A percentile compares a stretch with the other conserved stretches of the same genome.
phyloP scores from a whole-genome alignment of 2,797 vertebrate genomes.

The Notolabrus celidotus region DNA sequence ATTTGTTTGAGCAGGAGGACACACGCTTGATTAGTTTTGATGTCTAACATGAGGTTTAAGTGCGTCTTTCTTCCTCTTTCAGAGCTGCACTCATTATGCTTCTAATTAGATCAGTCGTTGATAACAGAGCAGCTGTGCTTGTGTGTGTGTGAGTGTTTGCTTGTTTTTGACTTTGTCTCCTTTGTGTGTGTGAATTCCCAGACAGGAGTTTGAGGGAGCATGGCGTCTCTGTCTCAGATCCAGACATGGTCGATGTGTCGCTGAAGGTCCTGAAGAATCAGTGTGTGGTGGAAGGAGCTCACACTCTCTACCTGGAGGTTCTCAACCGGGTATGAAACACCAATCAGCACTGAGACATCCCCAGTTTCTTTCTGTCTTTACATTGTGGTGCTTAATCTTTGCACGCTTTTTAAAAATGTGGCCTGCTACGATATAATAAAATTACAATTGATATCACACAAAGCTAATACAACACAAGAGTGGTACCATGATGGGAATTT shows the following conservation, averaged over 20 bases:
- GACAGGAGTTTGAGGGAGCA: constrained; percentile 82
- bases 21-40: too few relatives aligned
- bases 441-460: background rate
- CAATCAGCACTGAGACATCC: too few relatives aligned
- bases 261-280: constrained; percentile 91
- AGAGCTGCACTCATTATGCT: background rate
- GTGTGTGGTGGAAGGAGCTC: constrained; percentile 91
- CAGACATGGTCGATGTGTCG: constrained; percentile 84
- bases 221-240: constrained; percentile 80
- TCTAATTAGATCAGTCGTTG: background rate
- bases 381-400: background rate
- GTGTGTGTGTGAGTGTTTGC: background rate
- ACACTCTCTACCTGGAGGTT: constrained; percentile 89
- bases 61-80: too few relatives aligned
- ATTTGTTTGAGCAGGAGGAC: too few relatives aligned
- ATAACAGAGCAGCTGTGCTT: constrained; percentile 26
- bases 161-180: constrained; percentile 8
- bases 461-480: background rate
- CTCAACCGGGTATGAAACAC: constrained; percentile 90
- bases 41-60: background rate
- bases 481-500: background rate
- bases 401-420: too few relatives aligned
- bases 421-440: background rate
- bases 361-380: background rate
- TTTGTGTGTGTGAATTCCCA: constrained; percentile 50